Evolutionary conservation across 2,113 vertebrate species (phyloP), one percentile per base, ranked within the genome.

Genomic region (Nestor notabilis): DNA sequence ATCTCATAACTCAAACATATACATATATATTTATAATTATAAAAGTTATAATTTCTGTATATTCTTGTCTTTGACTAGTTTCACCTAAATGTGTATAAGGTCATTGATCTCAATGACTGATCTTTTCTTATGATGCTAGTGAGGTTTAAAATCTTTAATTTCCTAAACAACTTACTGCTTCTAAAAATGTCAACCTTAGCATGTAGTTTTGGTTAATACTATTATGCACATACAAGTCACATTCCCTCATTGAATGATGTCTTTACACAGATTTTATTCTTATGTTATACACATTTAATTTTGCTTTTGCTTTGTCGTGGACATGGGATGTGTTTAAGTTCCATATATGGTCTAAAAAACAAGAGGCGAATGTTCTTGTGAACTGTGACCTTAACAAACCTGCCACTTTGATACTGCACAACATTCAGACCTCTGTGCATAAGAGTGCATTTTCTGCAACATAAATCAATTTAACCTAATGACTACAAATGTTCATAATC

Each of bases 211-310:
- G 70, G 3, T 55, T 69, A 16, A 23, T 53, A n/a, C 9, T n/a
- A 15, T 10, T 53, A 19, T 0, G 0, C 50, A 4, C 56, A 28
- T 18, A 55, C 11, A 70, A 49, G 15, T 37, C 23, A 6, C 44
- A 29, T 52, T 70, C 18, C 70, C 16, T 43, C 17, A 6, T 25
- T 28, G 31, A 50, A 19, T 75, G 68, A 75, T 29, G 11, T 39
- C 41, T 47, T 89, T 33, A 47, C 17, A 44, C 3, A 21, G 24
- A 87, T 69, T 72, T 70, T 77, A 4, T 44, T 56, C 49, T 56
- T 39, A 29, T 3, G 28, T 50, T 83, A 35, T 20, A 2, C 1
- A 5, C 18, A 27, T 83, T 71, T 44, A 41, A 52, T 69, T 89
- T 86, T 63, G 14, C 4, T 86, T 89, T 86, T 86, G 7, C 37